Evolutionary conservation across 2,888 invertebrate species (phyloP).

Genomic region (Coenonympha arcania): DNA sequence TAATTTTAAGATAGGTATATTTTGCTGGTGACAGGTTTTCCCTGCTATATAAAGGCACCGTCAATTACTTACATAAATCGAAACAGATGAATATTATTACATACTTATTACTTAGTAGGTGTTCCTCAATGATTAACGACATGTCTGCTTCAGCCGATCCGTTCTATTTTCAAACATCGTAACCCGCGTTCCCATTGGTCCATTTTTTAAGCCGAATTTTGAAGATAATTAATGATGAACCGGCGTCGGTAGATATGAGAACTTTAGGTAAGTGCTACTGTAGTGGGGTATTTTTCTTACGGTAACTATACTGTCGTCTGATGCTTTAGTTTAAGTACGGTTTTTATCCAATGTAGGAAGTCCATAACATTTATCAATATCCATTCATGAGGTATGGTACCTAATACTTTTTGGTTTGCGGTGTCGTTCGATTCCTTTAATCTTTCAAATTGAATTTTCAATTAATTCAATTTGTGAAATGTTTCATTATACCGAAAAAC

Average conservation of each 20-base stretch:
- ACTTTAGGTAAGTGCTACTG: constrained; percentile 54
- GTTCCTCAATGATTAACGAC: constrained; percentile 60
- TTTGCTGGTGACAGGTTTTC: constrained; percentile 22
- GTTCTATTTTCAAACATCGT: constrained; percentile 63
- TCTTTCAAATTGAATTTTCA: background rate
- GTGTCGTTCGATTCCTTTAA: constrained; percentile 1
- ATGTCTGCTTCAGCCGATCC: constrained; percentile 47
- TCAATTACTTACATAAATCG: constrained; percentile 16
- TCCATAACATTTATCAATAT: constrained; percentile 14
- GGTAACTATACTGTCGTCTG: constrained; percentile 49
- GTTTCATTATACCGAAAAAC: too few species aligned
- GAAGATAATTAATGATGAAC: constrained; percentile 62
- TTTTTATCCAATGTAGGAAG: constrained; percentile 17
- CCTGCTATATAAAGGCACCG: constrained; percentile 1
- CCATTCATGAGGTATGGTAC: constrained; percentile 5
- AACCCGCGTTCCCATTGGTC: constrained; percentile 51
- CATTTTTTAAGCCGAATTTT: constrained; percentile 58
- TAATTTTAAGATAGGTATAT: background rate
- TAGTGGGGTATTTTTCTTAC: constrained; percentile 54
- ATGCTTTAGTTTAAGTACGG: constrained; percentile 25
- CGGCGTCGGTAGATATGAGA: constrained; percentile 52
- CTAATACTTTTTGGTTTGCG: background rate
- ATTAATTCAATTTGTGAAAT: background rate
- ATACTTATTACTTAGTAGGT: constrained; percentile 32
- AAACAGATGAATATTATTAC: constrained; percentile 27